Evolutionary conservation across 1,140 invertebrate species (phyloP).

Genomic region (Drosophila pandora): DNA sequence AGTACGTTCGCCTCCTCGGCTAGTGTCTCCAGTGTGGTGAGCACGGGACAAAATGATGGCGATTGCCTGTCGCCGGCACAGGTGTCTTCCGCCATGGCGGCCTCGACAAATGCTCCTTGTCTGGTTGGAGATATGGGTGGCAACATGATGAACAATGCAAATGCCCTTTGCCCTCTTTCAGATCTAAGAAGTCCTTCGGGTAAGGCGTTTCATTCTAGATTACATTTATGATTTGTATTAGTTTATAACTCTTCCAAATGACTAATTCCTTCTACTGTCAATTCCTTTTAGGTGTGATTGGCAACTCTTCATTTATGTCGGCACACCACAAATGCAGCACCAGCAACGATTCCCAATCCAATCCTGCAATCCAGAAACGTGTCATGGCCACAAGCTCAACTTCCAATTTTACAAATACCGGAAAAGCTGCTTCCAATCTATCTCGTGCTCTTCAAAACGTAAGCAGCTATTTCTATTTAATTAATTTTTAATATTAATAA

Average conservation of each 20-base stretch:
- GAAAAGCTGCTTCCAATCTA: slow-evolving; percentile 62
- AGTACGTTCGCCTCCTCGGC: slow-evolving; percentile 82
- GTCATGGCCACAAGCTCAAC: slow-evolving; percentile 48
- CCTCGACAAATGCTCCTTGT: slow-evolving; percentile 53
- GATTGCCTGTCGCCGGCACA: slow-evolving; percentile 65
- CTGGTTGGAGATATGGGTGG: slow-evolving; percentile 56
- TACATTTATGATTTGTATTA: not conserved
- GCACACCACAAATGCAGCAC: slow-evolving; percentile 61
- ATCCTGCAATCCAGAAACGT: slow-evolving; percentile 54
- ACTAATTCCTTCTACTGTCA: not conserved
- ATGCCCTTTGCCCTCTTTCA: slow-evolving; percentile 49
- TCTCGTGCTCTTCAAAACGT: slow-evolving; percentile 79
- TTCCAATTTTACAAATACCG: slow-evolving; percentile 56
- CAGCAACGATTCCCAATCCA: slow-evolving; percentile 51
- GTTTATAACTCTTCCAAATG: too few species aligned
- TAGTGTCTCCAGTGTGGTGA: slow-evolving; percentile 80
- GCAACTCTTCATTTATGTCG: slow-evolving; percentile 59
- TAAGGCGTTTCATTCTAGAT: slow-evolving; percentile 20
- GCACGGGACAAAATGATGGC: slow-evolving; percentile 66
- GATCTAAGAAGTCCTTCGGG: slow-evolving; percentile 60
- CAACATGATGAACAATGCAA: slow-evolving; percentile 63
- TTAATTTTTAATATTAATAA: not conserved
- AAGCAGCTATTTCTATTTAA: slow-evolving; percentile 1
- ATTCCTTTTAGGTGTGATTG: slow-evolving; percentile 48
- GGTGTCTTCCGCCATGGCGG: slow-evolving; percentile 55